Evolutionary conservation across 1,140 invertebrate species (phyloP).

Genomic region (Platyura marginata): DNA sequence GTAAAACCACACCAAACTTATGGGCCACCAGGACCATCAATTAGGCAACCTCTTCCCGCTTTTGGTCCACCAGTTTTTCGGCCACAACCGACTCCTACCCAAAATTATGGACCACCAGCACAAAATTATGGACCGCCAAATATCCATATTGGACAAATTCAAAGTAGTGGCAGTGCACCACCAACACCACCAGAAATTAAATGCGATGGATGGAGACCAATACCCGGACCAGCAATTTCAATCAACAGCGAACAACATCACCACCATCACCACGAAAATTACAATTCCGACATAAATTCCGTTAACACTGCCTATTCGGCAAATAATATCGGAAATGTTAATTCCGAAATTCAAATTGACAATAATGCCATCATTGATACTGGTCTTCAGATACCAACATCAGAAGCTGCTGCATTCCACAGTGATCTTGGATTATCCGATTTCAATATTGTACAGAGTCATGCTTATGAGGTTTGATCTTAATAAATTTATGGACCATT

Average conservation of each 20-base stretch:
- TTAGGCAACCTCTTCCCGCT: slow-evolving; percentile 11
- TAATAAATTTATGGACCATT: neutral
- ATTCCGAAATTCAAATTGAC: neutral
- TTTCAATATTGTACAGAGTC: neutral
- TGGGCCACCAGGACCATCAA: no score
- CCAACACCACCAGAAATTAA: slow-evolving; percentile 20
- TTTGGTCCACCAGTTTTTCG: slow-evolving; percentile 5
- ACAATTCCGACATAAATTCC: neutral
- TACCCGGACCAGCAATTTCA: slow-evolving; percentile 35
- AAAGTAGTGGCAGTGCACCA: slow-evolving; percentile 9
- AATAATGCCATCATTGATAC: neutral
- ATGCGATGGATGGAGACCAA: slow-evolving; percentile 71
- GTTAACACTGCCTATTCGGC: neutral
- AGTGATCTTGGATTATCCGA: neutral
- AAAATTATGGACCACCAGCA: slow-evolving; percentile 9
- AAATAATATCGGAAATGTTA: neutral
- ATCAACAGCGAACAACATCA: slow-evolving; percentile 11
- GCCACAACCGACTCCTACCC: slow-evolving; percentile 12
- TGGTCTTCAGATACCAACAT: neutral
- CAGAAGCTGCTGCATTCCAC: neutral
- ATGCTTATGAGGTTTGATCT: neutral
- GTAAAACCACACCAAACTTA: no score
- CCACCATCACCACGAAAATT: neutral
- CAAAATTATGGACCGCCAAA: slow-evolving; percentile 1
- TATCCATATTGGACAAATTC: slow-evolving; percentile 8